Evolutionary conservation across 2,888 invertebrate genomes (phyloP), one percentile per base, ranked within the genome.

Genomic region (Poecilus cupreus): DNA sequence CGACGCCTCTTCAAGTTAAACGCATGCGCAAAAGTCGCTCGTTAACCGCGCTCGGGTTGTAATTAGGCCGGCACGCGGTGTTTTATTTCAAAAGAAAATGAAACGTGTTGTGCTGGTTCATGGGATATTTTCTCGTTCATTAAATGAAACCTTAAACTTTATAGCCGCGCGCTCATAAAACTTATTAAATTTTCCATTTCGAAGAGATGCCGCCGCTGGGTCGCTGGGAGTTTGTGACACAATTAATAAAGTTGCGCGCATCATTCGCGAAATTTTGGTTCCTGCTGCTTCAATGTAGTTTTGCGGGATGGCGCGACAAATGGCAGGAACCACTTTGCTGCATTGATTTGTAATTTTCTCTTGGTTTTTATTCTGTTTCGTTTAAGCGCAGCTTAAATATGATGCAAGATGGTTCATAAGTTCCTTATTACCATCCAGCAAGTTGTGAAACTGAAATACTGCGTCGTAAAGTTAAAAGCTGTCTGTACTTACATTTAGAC

Each of bases 141-240:
- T 83, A 83, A 82, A 82, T 72, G 82, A 80, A 74, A 81, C 76
- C 83, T 83, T 83, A 81, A 83, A 84, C 83, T 84, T 84, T 84
- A 84, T 82, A 82, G 75, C 60, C 54, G 64, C 68, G 77, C 76
- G 26, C 51, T 70, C 83, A 83, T 84, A 83, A 83, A 84, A 82
- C 82, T 84, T 84, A 83, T 83, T 83, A 84, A 83, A 82, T 84
- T 83, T 83, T 83, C 80, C 72, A 68, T 68, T 70, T 24, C 26
- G 64, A 32, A 64, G 39, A 39, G 32, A 57, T 2, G 54, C n/a
- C 64, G 37, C 37, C 32, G 64, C 4, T 6, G 13, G 16, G 37
- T 5, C 37, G 24, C 43, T 11, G 49, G 49, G 49, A 46, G 16
- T 49, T 22, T 49, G 46, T 26, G 43, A 74, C 46, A 74, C 74